These are phyloP conservation scores for Dryoscopus gambensis DNA, from an alignment of 2,113 vertebrate species.

Conservation along the genomic window DNA sequence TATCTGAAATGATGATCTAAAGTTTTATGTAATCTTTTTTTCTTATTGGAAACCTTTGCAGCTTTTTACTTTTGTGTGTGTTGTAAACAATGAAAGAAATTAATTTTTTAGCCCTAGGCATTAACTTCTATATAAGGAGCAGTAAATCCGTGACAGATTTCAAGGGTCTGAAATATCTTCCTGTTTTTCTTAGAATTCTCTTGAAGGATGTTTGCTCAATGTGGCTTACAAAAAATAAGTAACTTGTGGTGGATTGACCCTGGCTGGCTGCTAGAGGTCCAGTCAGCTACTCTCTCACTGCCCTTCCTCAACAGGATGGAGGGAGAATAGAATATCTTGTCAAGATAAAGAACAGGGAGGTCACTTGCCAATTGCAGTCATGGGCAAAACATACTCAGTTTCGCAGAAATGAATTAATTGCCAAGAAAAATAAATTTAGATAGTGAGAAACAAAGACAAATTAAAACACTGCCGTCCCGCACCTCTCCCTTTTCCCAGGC, in stretches of 20 bases:
- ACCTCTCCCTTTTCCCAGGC: not conserved
- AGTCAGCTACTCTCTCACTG: not conserved
- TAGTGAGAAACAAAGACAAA: not conserved
- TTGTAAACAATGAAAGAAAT: not conserved
- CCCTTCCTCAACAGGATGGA: not conserved
- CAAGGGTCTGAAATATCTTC: not conserved
- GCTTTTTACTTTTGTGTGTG: not conserved
- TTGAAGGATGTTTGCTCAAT: not conserved
- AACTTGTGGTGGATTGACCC: not conserved
- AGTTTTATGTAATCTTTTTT: not conserved
- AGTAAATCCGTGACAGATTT: not conserved
- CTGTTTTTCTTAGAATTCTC: not conserved
- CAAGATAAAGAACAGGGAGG: not conserved
- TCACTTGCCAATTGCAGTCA: not conserved
- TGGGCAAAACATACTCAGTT: not conserved
- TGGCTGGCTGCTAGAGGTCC: not conserved
- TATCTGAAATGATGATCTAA: not conserved
- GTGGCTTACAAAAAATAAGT: slow-evolving; percentile 20
- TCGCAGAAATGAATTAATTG: not conserved
- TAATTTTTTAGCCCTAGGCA: not conserved
- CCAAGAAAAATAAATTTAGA: not conserved
- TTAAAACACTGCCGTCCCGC: not conserved
- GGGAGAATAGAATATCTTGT: not conserved
- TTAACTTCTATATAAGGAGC: not conserved
- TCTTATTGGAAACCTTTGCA: not conserved